These are phyloP conservation scores for Lamproptera curius DNA, from an alignment of 2,888 invertebrate species.

Conservation along the genomic window DNA sequence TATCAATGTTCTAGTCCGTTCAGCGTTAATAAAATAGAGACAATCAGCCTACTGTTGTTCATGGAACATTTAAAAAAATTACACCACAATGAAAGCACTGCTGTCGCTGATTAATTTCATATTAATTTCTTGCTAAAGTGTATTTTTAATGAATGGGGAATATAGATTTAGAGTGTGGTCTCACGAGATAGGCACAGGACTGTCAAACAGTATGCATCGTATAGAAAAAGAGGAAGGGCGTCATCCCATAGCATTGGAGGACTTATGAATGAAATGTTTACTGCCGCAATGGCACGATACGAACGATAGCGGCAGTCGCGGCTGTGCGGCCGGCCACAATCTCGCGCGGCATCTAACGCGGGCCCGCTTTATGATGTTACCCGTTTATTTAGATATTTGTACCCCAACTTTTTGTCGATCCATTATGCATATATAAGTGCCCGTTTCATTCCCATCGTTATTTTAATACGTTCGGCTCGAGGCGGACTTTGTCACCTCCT, in stretches of 20 bases:
- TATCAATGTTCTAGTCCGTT: no score
- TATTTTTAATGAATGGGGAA: no score
- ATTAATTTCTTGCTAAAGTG: no score
- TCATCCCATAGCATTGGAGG: constrained; percentile 7
- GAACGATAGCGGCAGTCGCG: constrained; percentile 60
- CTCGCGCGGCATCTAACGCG: constrained; percentile 65
- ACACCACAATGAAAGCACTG: no score
- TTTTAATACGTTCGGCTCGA: constrained; percentile 60
- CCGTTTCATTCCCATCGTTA: constrained; percentile 70
- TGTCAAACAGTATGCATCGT: neutral
- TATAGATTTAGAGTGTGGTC: no score
- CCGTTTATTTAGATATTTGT: constrained; percentile 74
- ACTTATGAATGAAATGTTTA: constrained; percentile 35
- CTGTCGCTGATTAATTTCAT: no score
- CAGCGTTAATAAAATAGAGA: no score
- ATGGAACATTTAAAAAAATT: no score
- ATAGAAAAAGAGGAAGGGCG: constrained; percentile 21
- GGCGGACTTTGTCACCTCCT: constrained; percentile 65
- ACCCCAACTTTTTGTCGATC: constrained; percentile 71
- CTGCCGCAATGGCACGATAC: constrained; percentile 42
- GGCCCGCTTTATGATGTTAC: constrained; percentile 58
- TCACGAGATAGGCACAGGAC: no score
- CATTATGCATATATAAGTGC: constrained; percentile 73
- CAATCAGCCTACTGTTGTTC: no score
- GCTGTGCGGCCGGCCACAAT: constrained; percentile 47